Base-by-base conservation (phyloP, 2,113 vertebrate species). In the Lipophrys pholis region DNA sequence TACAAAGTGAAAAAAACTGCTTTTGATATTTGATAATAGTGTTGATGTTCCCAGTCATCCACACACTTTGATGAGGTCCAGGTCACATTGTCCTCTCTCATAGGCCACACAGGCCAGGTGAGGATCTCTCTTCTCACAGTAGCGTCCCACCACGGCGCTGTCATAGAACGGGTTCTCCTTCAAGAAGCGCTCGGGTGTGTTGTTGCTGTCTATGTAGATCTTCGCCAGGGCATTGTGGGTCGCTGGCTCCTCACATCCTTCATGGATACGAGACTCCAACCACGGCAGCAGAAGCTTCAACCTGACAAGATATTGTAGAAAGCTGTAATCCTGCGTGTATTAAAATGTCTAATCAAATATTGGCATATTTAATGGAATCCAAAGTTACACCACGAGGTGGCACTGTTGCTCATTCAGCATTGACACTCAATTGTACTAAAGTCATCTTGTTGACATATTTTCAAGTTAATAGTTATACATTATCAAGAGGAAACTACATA, bases 181-280 rank as follows among this genome's bases (percentile, higher is more conserved):
- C 74, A 98, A 91, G 86, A 98, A 98, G 30, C 93, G 94, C 83
- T 97, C 96, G 0, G 97, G 95, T 36, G 93, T 96, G 87, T 95
- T 96, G 89, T 96, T 97, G 90, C 95, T 97, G 91, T 97, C 96
- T 0, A 97, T 96, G 91, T 96, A 98, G 88, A 97, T 97, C 89
- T 98, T 97, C 39, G 97, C 96, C 58, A 98, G 81, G 11, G 96
- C 95, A 17, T 97, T 98, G 67, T 98, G 97, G 30, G 95, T 97
- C 0, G 97, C 95, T 3, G 97, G 95, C 85, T 98, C 97, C 76
- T 97, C 95, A 56, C 94, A 97, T 46, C 96, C 96, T 71, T 98
- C 95, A 4, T 96, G 95, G 81, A 95, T 95, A 73, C 95, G 93
- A 12, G 95, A 95, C 83, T 98, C 96, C 67, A 98, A 91, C 96